Percentiles rank a stretch among this genome's conserved stretches.
Conservation (phyloP, 2,113 vertebrate genomes). For the Cyrtonyx montezumae region DNA sequence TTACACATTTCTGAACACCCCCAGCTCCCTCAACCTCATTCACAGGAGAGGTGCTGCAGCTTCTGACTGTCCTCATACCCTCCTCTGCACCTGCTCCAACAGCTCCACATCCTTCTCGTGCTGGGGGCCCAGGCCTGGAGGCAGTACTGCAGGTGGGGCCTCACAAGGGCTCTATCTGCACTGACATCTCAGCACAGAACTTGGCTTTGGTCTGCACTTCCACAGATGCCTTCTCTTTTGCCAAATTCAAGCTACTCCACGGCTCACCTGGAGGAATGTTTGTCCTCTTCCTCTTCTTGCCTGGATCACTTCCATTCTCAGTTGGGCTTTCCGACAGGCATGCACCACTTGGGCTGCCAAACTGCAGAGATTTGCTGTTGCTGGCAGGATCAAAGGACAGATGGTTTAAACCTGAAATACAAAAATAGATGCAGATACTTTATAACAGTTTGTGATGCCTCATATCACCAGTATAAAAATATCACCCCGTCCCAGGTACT, state of each 20-base stretch:
- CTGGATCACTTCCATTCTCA: constrained; percentile 83
- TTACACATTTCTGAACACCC: background rate
- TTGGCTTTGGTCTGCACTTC: rapidly evolving
- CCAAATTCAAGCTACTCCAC: background rate
- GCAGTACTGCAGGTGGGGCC: too few relatives aligned
- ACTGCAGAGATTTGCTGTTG: constrained; percentile 85
- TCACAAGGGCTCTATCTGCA: background rate
- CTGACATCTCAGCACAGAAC: background rate
- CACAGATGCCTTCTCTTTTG: rapidly evolving
- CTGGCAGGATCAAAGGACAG: constrained; percentile 86
- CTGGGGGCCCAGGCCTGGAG: too few relatives aligned
- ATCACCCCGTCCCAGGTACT: rapidly evolving
- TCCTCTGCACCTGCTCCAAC: too few relatives aligned
- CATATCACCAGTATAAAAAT: background rate
- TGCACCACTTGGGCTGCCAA: constrained; percentile 76
- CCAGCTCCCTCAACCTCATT: too few relatives aligned
- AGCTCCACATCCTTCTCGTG: too few relatives aligned
- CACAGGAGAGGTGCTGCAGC: too few relatives aligned
- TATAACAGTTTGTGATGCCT: background rate
- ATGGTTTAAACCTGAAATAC: constrained; percentile 85
- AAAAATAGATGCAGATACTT: constrained; percentile 24
- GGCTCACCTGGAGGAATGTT: constrained; percentile 84
- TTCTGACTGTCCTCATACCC: too few relatives aligned
- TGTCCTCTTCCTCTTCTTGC: constrained; percentile 88
- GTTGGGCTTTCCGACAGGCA: constrained; percentile 78